Conservation (phyloP, 2,797 vertebrate species). For the Otus scops region DNA sequence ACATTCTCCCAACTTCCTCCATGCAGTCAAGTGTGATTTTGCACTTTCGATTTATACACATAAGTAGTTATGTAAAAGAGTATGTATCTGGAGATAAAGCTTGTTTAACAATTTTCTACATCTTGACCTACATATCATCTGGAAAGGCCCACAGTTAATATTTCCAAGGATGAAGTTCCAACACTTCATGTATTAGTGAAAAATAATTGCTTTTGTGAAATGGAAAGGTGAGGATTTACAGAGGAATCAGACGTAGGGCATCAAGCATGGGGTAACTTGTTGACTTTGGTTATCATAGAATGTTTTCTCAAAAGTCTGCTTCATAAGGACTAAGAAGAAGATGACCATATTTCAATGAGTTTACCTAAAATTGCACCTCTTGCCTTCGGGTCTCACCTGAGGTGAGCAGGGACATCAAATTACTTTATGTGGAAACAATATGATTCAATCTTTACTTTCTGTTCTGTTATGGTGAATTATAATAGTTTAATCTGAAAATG, state of each 20-base stretch:
- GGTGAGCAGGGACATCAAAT: not conserved
- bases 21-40: not conserved
- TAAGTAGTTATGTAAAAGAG: not conserved
- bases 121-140: not conserved
- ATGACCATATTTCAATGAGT: not conserved
- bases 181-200: not conserved
- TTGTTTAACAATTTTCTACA: not conserved
- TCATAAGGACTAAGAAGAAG: not conserved
- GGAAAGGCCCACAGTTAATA: not conserved
- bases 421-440: not conserved
- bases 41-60: not conserved
- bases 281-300: not conserved
- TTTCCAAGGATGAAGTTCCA: not conserved
- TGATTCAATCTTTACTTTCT: not conserved
- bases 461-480: not conserved
- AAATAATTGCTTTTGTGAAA: not conserved
- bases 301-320: not conserved
- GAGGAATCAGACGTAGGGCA: not conserved
- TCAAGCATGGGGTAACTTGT: not conserved
- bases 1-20: not conserved
- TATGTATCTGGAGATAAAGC: not conserved
- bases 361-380: not conserved
- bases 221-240: not conserved
- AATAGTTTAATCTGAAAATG: not conserved
- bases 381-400: not conserved